Percentiles rank a stretch among this genome's conserved stretches.
These are phyloP conservation scores for Epinephelus lanceolatus DNA, from an alignment of 2,113 vertebrate genomes.

Conservation along the genomic window DNA sequence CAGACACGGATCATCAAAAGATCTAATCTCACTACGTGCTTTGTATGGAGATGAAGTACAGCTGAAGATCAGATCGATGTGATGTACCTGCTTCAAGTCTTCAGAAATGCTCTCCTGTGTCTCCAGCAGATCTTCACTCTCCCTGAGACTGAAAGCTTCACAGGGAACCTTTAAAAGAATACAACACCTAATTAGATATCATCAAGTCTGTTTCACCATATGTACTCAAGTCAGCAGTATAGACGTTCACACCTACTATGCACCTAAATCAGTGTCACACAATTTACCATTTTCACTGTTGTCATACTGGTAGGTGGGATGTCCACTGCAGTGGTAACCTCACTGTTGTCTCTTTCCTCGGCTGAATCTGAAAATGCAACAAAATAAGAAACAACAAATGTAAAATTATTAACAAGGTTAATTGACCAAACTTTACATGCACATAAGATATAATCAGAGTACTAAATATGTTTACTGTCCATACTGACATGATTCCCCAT, in stretches of 20 bases:
- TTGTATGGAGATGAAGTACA: too few relatives aligned
- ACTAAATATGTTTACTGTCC: background rate
- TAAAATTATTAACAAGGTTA: background rate
- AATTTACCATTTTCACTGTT: conserved; percentile 65
- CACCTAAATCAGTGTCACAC: background rate
- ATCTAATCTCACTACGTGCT: too few relatives aligned
- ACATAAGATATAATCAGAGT: too few relatives aligned
- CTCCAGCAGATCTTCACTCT: background rate
- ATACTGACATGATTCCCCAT: background rate
- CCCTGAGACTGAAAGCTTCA: background rate
- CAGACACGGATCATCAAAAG: too few relatives aligned
- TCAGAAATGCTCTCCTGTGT: background rate
- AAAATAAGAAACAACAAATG: background rate
- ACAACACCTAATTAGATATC: background rate
- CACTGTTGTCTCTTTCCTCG: background rate
- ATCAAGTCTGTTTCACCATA: background rate
- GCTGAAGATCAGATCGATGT: background rate
- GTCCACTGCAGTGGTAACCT: background rate
- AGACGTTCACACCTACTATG: background rate
- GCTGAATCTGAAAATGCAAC: conserved; percentile 42
- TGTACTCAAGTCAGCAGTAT: background rate
- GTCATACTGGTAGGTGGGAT: background rate
- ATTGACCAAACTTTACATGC: background rate
- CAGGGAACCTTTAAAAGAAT: conserved; percentile 36
- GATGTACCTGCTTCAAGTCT: conserved; percentile 34